Conservation (phyloP, 2,113 vertebrate species). For the Isichthys henryi region DNA sequence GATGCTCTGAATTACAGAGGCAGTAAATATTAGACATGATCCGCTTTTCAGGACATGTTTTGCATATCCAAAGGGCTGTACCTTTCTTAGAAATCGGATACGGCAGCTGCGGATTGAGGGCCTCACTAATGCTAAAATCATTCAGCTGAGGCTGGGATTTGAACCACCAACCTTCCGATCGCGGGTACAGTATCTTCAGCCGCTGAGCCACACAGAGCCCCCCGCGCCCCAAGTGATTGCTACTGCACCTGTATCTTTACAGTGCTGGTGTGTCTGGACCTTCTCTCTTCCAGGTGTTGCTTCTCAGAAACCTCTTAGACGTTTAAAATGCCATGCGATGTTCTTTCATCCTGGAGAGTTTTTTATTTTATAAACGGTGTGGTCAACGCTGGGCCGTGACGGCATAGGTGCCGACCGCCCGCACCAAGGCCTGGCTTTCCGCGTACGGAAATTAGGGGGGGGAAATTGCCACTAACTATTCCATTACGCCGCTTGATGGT, state of each 20-base stretch:
- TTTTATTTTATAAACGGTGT: constrained; percentile 56
- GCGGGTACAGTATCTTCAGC: neutral
- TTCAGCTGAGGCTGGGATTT: neutral
- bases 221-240: neutral
- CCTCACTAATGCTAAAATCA: neutral
- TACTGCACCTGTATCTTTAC: neutral
- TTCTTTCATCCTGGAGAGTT: constrained; percentile 65
- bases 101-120: neutral
- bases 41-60: neutral
- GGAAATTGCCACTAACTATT: constrained; percentile 75
- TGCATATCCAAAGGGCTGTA: neutral
- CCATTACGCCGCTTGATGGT: constrained; percentile 72
- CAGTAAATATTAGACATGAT: neutral
- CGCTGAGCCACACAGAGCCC: neutral
- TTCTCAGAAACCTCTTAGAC: neutral
- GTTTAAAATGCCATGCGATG: neutral
- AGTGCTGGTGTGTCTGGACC: neutral
- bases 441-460: constrained; percentile 70
- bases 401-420: constrained; percentile 63
- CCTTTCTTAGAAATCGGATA: neutral
- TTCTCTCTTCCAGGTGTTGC: neutral
- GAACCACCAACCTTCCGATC: neutral
- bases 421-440: constrained; percentile 61
- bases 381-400: constrained; percentile 63
- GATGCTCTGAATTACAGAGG: neutral